Base-by-base conservation (phyloP, 2,888 invertebrate genomes). In the Aporophyla nigra region DNA sequence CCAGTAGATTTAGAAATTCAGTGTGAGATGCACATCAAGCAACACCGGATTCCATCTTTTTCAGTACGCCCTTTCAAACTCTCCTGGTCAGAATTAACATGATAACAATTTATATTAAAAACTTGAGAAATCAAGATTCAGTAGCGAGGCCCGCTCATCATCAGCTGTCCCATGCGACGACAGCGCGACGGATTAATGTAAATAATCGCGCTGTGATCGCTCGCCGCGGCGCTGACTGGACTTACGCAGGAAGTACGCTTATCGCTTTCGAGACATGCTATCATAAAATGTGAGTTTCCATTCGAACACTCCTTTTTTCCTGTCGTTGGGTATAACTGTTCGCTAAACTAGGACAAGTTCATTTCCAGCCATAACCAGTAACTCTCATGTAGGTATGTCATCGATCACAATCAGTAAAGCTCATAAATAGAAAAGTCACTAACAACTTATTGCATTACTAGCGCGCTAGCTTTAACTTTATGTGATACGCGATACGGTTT, bases 211-310 rank as follows among this genome's bases (percentile, higher is more conserved):
- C 81, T 78, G 83, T 76, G 90, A 90, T 83, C 87, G 90, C 82
- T 88, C 90, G 90, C 90, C 62, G 53, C 83, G 81, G 43, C 76
- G 85, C 89, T 83, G 71, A 78, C 82, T 86, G 87, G 86, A 83
- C 83, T 82, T 88, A 89, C 88, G 90, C 94, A 93, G 96, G 96
- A 96, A 95, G 92, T 93, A 95, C 91, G 95, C 92, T 91, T 91
- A 90, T 90, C 90, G n/a, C n/a, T n/a, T 86, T 89, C 92, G 90
- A 91, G 91, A 90, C 90, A 88, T 87, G 89, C 86, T 82, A 85
- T 40, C 71, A 70, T 71, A 27, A n/a, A 51, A 63, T 61, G 75
- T 73, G 40, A 16, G 93, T 95, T 89, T 94, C 94, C 96, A 96
- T 87, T 93, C 71, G 40, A 59, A 40, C 69, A 43, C 3, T 3